A percentile compares a stretch with the other conserved stretches of the same genome.
Conservation (phyloP, 1,140 invertebrate genomes). For the Drosophila nasuta region DNA sequence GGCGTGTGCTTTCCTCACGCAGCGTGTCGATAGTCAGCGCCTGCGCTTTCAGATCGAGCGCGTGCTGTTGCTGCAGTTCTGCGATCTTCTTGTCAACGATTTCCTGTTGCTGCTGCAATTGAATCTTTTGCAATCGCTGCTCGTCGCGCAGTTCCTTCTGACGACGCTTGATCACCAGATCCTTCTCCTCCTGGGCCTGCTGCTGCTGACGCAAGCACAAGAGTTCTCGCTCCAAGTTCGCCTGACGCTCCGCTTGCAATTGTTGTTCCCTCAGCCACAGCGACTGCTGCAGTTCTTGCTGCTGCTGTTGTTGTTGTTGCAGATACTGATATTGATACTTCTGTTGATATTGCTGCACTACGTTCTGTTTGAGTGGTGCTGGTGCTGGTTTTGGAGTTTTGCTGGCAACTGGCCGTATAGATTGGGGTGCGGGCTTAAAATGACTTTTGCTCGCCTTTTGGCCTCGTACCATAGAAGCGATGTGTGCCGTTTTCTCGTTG, state of each 20-base stretch:
- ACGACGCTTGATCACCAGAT: neutral
- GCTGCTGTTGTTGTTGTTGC: neutral
- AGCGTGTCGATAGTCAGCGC: conserved; percentile 18
- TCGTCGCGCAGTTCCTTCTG: conserved; percentile 25
- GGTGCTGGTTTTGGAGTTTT: neutral
- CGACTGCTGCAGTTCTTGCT: neutral
- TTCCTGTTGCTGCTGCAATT: conserved; percentile 14
- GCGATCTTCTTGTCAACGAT: conserved; percentile 13
- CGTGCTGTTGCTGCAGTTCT: conserved; percentile 31
- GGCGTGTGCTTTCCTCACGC: conserved; percentile 15
- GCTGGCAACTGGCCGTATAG: neutral
- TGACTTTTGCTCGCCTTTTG: conserved; percentile 50
- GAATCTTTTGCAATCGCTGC: conserved; percentile 12
- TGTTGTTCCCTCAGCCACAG: neutral
- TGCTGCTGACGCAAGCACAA: conserved; percentile 12
- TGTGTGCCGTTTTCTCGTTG: conserved; percentile 68
- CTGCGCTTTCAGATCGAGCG: conserved; percentile 9
- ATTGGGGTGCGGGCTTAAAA: neutral
- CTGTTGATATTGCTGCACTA: neutral
- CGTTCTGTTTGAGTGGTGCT: neutral
- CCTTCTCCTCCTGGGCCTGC: neutral
- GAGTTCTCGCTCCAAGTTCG: neutral
- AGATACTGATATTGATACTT: neutral
- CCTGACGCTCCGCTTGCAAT: neutral
- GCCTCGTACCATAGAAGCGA: conserved; percentile 62